Conservation (phyloP, 2,888 invertebrate genomes). For the Rugalucina vietnamica region DNA sequence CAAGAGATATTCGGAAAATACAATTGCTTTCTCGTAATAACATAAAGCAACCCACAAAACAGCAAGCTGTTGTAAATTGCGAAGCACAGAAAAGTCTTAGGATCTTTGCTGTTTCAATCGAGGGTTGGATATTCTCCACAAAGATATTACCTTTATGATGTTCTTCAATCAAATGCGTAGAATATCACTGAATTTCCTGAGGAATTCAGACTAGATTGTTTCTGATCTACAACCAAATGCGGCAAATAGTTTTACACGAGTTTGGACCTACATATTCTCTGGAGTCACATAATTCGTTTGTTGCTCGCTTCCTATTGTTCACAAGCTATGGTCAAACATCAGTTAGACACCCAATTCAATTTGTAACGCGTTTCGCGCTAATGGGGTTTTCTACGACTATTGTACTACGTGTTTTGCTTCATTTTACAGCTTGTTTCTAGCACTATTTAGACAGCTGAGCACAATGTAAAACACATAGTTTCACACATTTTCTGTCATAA, state of each 20-base stretch:
- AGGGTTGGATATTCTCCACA: too few relatives aligned
- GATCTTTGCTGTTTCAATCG: too few relatives aligned
- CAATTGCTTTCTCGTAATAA: background rate
- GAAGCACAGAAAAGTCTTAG: too few relatives aligned
- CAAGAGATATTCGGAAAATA: background rate
- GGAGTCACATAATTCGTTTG: background rate
- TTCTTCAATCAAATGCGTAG: too few relatives aligned
- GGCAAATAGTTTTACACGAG: too few relatives aligned
- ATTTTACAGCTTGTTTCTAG: background rate
- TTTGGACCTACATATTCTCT: too few relatives aligned
- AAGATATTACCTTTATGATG: too few relatives aligned
- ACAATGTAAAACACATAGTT: conserved; percentile 10
- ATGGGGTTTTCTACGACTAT: background rate
- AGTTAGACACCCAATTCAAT: background rate
- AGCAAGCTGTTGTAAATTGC: too few relatives aligned
- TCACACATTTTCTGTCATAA: conserved; percentile 2
- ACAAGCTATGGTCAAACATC: background rate
- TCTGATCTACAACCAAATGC: too few relatives aligned
- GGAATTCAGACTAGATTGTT: too few relatives aligned
- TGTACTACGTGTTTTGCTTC: background rate
- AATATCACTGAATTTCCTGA: too few relatives aligned
- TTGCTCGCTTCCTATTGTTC: conserved; percentile 10
- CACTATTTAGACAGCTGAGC: background rate
- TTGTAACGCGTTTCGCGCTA: background rate
- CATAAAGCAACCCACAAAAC: too few relatives aligned